Evolutionary conservation across 2,797 vertebrate genomes (phyloP).

Genomic region (Myotis daubentonii): DNA sequence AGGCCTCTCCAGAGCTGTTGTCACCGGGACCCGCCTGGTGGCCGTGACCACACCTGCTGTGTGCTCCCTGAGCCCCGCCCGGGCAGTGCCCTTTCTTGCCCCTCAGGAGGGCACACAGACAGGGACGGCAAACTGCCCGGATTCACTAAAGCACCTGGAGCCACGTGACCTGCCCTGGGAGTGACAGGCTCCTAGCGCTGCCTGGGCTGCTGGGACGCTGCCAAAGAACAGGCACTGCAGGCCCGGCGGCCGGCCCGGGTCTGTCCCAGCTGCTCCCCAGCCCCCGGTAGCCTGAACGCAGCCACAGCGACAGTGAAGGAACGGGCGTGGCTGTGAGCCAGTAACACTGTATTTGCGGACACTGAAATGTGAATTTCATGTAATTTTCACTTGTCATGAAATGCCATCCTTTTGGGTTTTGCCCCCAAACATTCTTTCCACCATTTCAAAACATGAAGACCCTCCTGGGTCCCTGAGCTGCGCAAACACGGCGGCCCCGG

Average conservation of each 20-base stretch:
- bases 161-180: too few species aligned
- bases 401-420: not conserved
- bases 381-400: not conserved
- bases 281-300: too few species aligned
- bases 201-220: too few species aligned
- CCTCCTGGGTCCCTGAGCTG: not conserved
- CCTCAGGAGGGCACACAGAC: too few species aligned
- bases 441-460: not conserved
- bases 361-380: not conserved
- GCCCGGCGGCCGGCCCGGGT: not conserved
- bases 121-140: not conserved
- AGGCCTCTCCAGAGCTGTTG: not conserved
- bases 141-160: not conserved
- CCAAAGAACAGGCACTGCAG: not conserved
- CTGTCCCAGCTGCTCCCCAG: not conserved
- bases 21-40: rapidly evolving
- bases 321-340: not conserved
- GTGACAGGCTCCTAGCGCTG: not conserved
- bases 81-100: too few species aligned
- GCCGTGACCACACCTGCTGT: too few species aligned
- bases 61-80: too few species aligned
- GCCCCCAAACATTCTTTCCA: not conserved
- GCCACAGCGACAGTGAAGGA: too few species aligned
- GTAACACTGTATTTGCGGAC: not conserved
- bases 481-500: rapidly evolving